phyloP scores from a whole-genome alignment of 2,113 vertebrate genomes.

The Hassar affinis region DNA sequence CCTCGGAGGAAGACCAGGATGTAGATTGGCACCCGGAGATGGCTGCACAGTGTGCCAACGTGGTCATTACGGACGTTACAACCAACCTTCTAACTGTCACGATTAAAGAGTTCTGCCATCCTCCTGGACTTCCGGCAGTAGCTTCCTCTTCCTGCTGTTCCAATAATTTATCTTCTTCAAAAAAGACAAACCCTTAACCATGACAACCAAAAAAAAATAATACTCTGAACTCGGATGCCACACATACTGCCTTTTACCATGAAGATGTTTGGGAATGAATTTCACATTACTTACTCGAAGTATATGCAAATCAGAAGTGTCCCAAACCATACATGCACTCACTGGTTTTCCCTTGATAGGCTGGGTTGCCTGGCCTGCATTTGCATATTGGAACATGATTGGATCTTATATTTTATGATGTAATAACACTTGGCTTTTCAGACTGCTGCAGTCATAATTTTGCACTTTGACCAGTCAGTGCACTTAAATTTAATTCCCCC shows the following conservation, averaged over 20 bases:
- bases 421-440: neutral
- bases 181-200: slow-evolving; percentile 38
- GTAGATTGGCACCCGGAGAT: slow-evolving; percentile 91
- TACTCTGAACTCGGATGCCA: slow-evolving; percentile 12
- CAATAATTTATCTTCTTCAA: slow-evolving; percentile 34
- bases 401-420: slow-evolving; percentile 2
- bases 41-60: slow-evolving; percentile 91
- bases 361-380: neutral
- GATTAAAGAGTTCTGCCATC: slow-evolving; percentile 97
- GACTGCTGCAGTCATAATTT: neutral
- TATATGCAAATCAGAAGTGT: neutral
- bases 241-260: slow-evolving; percentile 21
- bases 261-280: neutral
- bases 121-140: slow-evolving; percentile 68
- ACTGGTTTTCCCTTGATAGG: neutral
- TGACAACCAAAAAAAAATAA: slow-evolving; percentile 33
- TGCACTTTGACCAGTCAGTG: slow-evolving; percentile 22
- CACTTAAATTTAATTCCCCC: neutral
- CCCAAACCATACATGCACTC: neutral
- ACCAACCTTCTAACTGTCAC: slow-evolving; percentile 97
- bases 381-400: neutral
- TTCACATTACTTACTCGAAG: neutral
- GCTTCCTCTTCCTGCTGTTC: slow-evolving; percentile 32
- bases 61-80: slow-evolving; percentile 96
- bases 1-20: slow-evolving; percentile 73